These are phyloP conservation scores for Pangasius djambal DNA, from an alignment of 2,797 vertebrate genomes.

Conservation along the genomic window DNA sequence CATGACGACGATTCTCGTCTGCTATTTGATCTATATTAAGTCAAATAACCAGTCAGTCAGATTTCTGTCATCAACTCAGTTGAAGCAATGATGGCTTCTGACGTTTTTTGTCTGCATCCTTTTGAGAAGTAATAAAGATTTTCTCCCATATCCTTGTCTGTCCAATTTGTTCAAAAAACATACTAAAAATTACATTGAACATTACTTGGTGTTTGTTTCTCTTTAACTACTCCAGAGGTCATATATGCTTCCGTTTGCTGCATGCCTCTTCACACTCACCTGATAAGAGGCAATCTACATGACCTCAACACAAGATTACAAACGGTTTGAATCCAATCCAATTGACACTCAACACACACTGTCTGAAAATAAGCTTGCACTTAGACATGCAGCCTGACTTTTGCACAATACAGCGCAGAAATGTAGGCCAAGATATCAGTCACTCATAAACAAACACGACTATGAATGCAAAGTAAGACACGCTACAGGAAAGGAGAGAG, in stretches of 20 bases:
- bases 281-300: slow-evolving; percentile 28
- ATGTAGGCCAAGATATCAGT: slow-evolving; percentile 60
- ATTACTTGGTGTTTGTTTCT: neutral
- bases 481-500: neutral
- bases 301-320: slow-evolving; percentile 13
- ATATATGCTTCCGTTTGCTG: neutral
- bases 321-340: neutral
- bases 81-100: neutral
- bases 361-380: neutral
- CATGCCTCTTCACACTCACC: neutral
- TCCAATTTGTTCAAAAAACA: neutral
- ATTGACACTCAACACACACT: slow-evolving; percentile 59
- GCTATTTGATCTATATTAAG: neutral
- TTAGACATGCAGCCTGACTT: slow-evolving; percentile 54
- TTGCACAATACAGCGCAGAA: slow-evolving; percentile 55
- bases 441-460: slow-evolving; percentile 14
- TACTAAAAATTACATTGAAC: neutral
- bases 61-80: neutral
- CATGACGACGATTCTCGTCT: neutral
- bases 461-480: slow-evolving; percentile 29
- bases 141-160: neutral
- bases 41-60: neutral
- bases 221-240: slow-evolving; percentile 7
- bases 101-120: neutral
- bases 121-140: neutral